Evolutionary conservation across 2,888 invertebrate genomes (phyloP), one percentile per base, ranked within the genome.

Genomic region (Calephelis perditalis): DNA sequence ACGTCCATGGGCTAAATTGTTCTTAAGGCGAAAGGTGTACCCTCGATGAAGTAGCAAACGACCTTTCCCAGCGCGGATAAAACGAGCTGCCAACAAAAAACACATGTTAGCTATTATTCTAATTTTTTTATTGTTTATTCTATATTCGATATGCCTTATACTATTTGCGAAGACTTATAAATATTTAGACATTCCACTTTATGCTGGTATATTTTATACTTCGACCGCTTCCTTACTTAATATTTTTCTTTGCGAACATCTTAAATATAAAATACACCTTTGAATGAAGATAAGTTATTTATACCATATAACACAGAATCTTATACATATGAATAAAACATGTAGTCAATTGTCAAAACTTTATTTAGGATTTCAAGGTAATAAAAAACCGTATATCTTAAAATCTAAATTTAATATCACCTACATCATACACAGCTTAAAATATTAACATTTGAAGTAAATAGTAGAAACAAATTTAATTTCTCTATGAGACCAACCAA

Each of bases 11-110:
- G 89, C 89, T 77, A 89, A 71, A 68, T 89, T 88, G 71, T 90
- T 91, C 78, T 91, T 90, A 74, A 90, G 75, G 57, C 89, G 86
- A 72, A 90, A 91, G 44, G 90, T 91, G 75, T 90, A 91, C 46
- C 90, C 89, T 66, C 87, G 85, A 65, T 89, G 88, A 60, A 90
- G 77, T 56, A 91, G 77, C 66, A 91, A 78, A 4, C 89, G 81
- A 7, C 89, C 89, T 65, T 89, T 89, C 63, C 90, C 89, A 44
- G 90, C 89, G 63, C 89, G 86, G 67, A 90, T 90, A 78, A 90
- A 90, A 68, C 89, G 87, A 56, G 89, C 90, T 90, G 73, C 64
- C 73, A 68, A 73, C 65, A 71, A 70, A 70, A 70, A 63, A 64
- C 67, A 57, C 12, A 44, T 3, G 59, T 68, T 67, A 69, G 46